Conservation (phyloP, 2,888 invertebrate genomes). For the Timandra comae region DNA sequence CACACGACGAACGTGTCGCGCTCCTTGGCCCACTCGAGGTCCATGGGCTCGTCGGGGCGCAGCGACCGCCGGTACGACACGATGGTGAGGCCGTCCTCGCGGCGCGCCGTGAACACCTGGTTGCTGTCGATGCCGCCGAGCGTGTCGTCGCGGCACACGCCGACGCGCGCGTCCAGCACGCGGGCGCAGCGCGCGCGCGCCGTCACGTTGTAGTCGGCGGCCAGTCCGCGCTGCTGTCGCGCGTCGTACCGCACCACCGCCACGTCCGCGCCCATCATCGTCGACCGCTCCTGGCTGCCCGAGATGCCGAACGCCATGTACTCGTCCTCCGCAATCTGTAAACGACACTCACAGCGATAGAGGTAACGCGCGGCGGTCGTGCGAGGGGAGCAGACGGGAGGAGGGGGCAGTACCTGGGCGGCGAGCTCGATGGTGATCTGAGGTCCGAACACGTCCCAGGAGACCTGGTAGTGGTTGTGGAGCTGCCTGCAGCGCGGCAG, state of each 20-base stretch:
- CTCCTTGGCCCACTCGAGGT: constrained; percentile 82
- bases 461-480: constrained; percentile 88
- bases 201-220: constrained; percentile 90
- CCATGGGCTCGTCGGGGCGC: constrained; percentile 86
- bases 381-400: constrained; percentile 30
- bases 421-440: constrained; percentile 90
- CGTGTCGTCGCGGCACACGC: constrained; percentile 90
- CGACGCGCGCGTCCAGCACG: constrained; percentile 89
- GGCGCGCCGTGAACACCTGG: constrained; percentile 84
- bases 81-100: constrained; percentile 85
- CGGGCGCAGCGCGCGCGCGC: constrained; percentile 87
- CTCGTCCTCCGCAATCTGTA: constrained; percentile 81
- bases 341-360: constrained; percentile 25
- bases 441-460: constrained; percentile 94
- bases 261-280: constrained; percentile 91
- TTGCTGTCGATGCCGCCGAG: constrained; percentile 89
- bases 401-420: constrained; percentile 80
- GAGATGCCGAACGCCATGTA: constrained; percentile 95
- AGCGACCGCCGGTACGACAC: constrained; percentile 87
- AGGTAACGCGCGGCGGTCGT: too few species aligned
- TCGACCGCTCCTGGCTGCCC: constrained; percentile 81
- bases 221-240: constrained; percentile 79
- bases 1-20: constrained; percentile 84
- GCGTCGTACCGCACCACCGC: constrained; percentile 86
- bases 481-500: constrained; percentile 91